Evolutionary conservation across 2,113 vertebrate species (phyloP).

Genomic region (Lasiurus cinereus): DNA sequence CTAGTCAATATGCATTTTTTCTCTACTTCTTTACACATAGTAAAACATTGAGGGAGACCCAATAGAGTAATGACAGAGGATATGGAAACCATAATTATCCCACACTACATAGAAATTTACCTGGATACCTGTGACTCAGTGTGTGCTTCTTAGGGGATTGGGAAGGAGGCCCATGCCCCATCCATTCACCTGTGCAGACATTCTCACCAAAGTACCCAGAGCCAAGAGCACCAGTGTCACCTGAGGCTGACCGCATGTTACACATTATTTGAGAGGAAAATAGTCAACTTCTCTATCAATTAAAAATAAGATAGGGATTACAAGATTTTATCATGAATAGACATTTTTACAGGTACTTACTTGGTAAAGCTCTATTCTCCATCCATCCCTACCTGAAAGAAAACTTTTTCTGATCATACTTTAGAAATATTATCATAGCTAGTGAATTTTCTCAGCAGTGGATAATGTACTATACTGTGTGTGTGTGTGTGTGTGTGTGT

Average conservation of each 20-base stretch:
- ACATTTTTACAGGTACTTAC: background rate
- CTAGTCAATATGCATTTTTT: background rate
- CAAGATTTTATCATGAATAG: background rate
- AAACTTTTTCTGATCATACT: background rate
- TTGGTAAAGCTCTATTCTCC: background rate
- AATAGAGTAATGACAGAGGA: background rate
- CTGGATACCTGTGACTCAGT: too few species aligned
- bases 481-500: background rate
- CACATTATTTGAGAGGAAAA: background rate
- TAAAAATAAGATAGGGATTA: background rate
- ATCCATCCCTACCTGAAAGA: background rate
- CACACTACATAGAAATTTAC: background rate
- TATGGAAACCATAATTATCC: background rate
- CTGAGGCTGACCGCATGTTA: background rate
- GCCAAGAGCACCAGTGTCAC: background rate
- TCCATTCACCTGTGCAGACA: background rate
- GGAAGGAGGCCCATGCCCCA: background rate
- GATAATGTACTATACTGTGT: background rate
- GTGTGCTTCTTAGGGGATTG: background rate
- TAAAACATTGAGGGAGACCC: background rate
- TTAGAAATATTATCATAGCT: background rate
- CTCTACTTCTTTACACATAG: background rate
- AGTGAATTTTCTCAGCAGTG: background rate
- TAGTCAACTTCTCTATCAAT: background rate
- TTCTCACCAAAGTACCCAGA: background rate